A percentile compares a stretch with the other conserved stretches of the same genome.
Conservation (phyloP, 2,113 vertebrate genomes). For the Cairina moschata region DNA sequence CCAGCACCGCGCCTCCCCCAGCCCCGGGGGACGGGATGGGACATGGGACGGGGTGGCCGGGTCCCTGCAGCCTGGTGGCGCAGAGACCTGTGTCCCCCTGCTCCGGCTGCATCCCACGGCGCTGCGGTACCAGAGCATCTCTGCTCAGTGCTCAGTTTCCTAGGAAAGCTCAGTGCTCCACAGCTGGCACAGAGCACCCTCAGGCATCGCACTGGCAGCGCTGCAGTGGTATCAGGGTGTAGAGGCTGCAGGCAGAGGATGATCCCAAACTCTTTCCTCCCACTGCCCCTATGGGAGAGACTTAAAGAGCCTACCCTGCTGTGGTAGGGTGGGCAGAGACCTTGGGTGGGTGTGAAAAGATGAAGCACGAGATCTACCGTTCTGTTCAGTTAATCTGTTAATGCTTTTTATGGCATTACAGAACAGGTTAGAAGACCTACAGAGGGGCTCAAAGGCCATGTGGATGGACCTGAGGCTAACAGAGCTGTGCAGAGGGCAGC, state of each 20-base stretch:
- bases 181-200: not conserved
- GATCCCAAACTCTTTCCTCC: not conserved
- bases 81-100: not conserved
- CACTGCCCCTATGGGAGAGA: not conserved
- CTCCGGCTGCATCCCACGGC: not conserved
- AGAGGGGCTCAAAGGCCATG: not conserved
- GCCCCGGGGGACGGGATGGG: not conserved
- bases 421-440: not conserved
- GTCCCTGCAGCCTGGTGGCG: not conserved
- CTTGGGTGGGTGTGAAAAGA: not conserved
- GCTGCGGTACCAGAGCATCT: not conserved
- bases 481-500: not conserved
- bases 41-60: too few relatives aligned
- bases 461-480: not conserved
- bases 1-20: accelerated
- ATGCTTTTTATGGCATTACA: not conserved
- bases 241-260: not conserved
- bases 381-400: not conserved
- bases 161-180: not conserved
- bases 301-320: not conserved
- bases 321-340: not conserved
- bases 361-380: not conserved
- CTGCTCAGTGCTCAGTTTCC: not conserved
- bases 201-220: accelerated
- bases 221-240: accelerated